Conservation (phyloP, 2,888 invertebrate species). For the Ctenicera cuprea region DNA sequence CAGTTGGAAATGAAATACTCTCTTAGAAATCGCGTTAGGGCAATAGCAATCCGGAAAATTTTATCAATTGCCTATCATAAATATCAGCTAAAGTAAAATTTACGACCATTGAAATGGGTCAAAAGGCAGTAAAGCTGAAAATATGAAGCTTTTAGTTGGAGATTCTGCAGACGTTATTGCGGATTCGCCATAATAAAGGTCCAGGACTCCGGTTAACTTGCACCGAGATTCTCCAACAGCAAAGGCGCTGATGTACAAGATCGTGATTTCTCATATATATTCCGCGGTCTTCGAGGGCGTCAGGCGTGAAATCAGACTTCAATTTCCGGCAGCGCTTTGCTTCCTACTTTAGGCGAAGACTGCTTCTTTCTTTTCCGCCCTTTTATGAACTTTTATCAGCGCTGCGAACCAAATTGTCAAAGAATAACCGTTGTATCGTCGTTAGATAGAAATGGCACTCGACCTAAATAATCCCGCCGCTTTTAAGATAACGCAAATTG, state of each 20-base stretch:
- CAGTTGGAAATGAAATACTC: constrained; percentile 11
- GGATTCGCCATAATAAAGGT: constrained; percentile 36
- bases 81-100: constrained; percentile 34
- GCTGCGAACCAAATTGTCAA: constrained; percentile 29
- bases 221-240: constrained; percentile 35
- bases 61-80: constrained; percentile 35
- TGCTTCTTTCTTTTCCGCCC: constrained; percentile 42
- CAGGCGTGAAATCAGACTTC: constrained; percentile 62
- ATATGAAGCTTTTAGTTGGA: constrained; percentile 41
- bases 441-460: constrained; percentile 18
- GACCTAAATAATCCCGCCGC: neutral
- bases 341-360: constrained; percentile 50
- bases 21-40: constrained; percentile 22
- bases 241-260: constrained; percentile 41
- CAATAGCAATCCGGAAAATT: constrained; percentile 30
- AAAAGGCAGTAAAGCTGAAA: constrained; percentile 39
- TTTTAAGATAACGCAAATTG: constrained; percentile 10
- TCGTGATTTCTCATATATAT: constrained; percentile 62
- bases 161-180: constrained; percentile 28
- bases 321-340: constrained; percentile 60
- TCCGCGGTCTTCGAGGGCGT: constrained; percentile 60
- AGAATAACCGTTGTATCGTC: constrained; percentile 32
- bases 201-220: constrained; percentile 34
- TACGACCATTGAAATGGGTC: constrained; percentile 36
- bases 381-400: constrained; percentile 38